Evolutionary conservation across 2,888 invertebrate species (phyloP), one percentile per base, ranked within the genome.

Genomic region (Keiferia lycopersicella): DNA sequence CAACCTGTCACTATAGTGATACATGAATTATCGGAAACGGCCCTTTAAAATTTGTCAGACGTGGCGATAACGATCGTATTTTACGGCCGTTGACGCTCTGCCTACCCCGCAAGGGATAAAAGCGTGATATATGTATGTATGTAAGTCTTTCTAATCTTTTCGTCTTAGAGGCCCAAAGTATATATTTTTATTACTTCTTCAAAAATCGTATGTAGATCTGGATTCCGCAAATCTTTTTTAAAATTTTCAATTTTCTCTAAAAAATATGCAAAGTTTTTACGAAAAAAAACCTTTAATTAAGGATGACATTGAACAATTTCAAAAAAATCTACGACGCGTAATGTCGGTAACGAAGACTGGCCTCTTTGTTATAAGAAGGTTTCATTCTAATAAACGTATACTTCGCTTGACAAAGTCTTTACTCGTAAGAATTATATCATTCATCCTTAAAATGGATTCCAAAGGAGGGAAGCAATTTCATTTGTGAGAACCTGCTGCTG

Each of bases 401-500:
- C 74, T 73, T 68, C 76, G 77, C 81, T 82, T 83, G 84, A 88
- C 88, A 87, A 89, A 86, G 87, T 87, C 88, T 85, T 88, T 83
- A 87, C 83, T 83, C 82, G 83, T 84, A 87, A 85, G 88, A 89
- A 90, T 91, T 88, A 91, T 89, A 87, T 82, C 86, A 84, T 88
- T 90, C 86, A 88, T 88, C 87, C 87, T 86, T 87, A 87, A 88
- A 91, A 91, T 90, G 89, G 88, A 90, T 91, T 89, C 88, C 88
- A 83, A 88, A 88, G 87, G 81, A 88, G 87, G 84, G 85, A 88
- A 90, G 90, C 88, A 91, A 91, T 91, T 91, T 91, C 90, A 89
- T 91, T 90, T 90, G 88, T 86, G 83, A 87, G 85, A 89, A 90
- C 90, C 90, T 88, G 89, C 87, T 90, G 73, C 88, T 89, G 83